Conservation (phyloP, 2,888 invertebrate genomes). For the Baronia brevicornis region DNA sequence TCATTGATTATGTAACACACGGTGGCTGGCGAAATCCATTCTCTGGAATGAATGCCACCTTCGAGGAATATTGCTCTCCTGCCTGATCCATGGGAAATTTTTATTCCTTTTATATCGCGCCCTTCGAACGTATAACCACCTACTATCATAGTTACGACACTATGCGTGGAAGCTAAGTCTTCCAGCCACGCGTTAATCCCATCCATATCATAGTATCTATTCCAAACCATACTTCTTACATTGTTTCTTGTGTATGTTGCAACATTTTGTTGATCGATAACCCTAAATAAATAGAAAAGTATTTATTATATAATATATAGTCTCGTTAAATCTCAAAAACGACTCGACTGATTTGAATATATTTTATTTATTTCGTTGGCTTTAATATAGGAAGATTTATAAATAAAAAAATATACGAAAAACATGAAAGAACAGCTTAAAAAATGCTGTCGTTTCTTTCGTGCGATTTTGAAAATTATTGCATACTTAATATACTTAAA, state of each 20-base stretch:
- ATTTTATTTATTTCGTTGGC: not conserved
- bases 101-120: constrained; percentile 60
- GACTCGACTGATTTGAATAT: too few species aligned
- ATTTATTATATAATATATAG: not conserved
- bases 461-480: too few species aligned
- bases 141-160: constrained; percentile 51
- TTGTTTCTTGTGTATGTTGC: constrained; percentile 36
- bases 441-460: too few species aligned
- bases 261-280: constrained; percentile 65
- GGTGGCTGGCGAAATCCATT: constrained; percentile 83
- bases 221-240: constrained; percentile 66
- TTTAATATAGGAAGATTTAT: too few species aligned
- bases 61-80: constrained; percentile 51
- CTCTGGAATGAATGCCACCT: constrained; percentile 82
- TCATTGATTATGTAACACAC: constrained; percentile 77
- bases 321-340: too few species aligned
- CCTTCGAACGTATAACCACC: constrained; percentile 65
- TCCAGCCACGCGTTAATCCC: constrained; percentile 78
- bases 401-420: too few species aligned
- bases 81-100: constrained; percentile 53
- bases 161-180: constrained; percentile 55
- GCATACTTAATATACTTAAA: too few species aligned
- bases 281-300: constrained; percentile 56
- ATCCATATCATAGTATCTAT: constrained; percentile 75
- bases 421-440: too few species aligned